Percentiles rank a stretch among this genome's conserved stretches.
Conservation (phyloP, 2,888 invertebrate genomes). For the Yponomeuta sedellus region DNA sequence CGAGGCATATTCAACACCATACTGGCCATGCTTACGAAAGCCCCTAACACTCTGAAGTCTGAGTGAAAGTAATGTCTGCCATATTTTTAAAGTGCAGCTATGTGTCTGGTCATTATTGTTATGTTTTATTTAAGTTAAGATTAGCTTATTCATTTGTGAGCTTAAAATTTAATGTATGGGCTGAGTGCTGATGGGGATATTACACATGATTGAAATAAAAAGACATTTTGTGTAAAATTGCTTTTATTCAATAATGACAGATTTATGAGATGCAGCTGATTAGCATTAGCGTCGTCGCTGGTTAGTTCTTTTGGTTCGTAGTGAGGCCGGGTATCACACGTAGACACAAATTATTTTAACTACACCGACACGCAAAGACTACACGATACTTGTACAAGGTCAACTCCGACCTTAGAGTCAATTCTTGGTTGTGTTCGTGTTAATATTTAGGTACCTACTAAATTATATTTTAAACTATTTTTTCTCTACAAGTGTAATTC, state of each 20-base stretch:
- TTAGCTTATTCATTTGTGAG: conserved; percentile 39
- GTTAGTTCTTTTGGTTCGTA: no score
- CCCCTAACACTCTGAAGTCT: conserved; percentile 46
- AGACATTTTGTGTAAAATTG: not conserved
- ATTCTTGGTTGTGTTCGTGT: no score
- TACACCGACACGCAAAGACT: no score
- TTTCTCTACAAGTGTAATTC: no score
- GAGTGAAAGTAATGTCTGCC: conserved; percentile 35
- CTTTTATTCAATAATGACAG: no score
- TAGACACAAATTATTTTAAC: no score
- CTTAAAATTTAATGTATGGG: conserved; percentile 36
- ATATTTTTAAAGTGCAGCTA: conserved; percentile 26
- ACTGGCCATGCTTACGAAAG: conserved; percentile 47
- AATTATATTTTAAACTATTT: no score
- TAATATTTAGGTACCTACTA: no score
- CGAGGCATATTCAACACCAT: conserved; percentile 51
- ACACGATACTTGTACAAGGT: no score
- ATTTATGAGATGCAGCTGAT: no score
- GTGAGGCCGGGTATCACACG: no score
- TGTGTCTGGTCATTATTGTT: conserved; percentile 63
- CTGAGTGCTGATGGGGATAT: conserved; percentile 54
- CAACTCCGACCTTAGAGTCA: no score
- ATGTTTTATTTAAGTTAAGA: conserved; percentile 47
- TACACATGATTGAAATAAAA: conserved; percentile 28
- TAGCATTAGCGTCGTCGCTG: not conserved